Conservation (phyloP, 2,888 invertebrate genomes). For the Cynaeus angustus region DNA sequence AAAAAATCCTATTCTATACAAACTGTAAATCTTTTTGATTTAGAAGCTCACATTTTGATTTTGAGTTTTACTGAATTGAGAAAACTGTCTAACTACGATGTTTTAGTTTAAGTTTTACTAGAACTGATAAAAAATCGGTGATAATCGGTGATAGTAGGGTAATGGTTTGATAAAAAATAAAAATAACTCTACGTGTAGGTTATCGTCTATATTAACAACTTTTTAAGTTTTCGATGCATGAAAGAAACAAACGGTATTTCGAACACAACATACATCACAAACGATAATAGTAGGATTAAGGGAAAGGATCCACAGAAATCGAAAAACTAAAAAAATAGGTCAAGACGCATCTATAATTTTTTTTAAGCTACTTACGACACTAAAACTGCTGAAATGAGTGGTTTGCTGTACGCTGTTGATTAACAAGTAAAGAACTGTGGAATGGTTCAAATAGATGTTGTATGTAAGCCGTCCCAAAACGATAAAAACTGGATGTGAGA, state of each 20-base stretch:
- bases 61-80: too few species aligned
- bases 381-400: conserved; percentile 16
- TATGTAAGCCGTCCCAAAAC: conserved; percentile 25
- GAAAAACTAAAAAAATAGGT: conserved; percentile 11
- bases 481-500: conserved; percentile 26
- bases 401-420: not conserved
- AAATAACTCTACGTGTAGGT: too few species aligned
- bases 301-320: conserved; percentile 13
- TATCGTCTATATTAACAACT: too few species aligned
- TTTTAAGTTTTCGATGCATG: too few species aligned
- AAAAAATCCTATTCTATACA: too few species aligned
- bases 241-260: conserved; percentile 5
- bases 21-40: too few species aligned
- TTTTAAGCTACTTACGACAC: conserved; percentile 5
- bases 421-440: not conserved
- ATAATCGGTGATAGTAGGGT: too few species aligned
- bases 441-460: conserved; percentile 13
- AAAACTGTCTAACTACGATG: too few species aligned
- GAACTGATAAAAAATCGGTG: too few species aligned
- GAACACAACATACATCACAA: not conserved
- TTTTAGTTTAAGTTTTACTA: too few species aligned
- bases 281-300: not conserved
- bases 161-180: too few species aligned
- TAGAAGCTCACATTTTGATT: too few species aligned
- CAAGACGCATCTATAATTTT: not conserved